Evolutionary conservation across 2,888 invertebrate species (phyloP), one percentile per base, ranked within the genome.

Genomic region (Ischnus inquisitorius): DNA sequence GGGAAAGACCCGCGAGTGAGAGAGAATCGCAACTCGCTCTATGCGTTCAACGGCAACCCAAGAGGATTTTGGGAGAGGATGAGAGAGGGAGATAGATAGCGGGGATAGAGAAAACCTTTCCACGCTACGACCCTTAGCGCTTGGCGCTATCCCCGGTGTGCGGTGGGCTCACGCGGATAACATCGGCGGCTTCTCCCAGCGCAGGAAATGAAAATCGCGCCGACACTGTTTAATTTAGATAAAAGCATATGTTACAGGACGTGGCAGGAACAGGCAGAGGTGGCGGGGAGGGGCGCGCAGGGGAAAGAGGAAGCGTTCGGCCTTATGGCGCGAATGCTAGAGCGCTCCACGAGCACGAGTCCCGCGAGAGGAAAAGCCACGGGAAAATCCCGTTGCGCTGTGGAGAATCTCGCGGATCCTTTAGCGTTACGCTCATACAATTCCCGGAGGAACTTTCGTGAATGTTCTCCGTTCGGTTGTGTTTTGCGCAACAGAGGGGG

Each of bases 141-240:
- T 90, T 89, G 87, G 88, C 89, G 90, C 91, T 80, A 74, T 84
- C 69, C 83, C 57, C 75, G 90, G 88, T 69, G 80, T 65, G 65
- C 81, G 75, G 74, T 82, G 75, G 64, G 76, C 72, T 71, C 57
- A 62, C 65, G 91, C 88, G 92, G 94, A 94, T 94, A 94, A 94
- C 93, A 94, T 94, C 94, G 93, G 91, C 91, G 91, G 91, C 91
- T 93, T 92, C 92, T 78, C 81, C 68, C 51, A 90, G 89, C 90
- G 91, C 94, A 94, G 94, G 94, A 94, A 94, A 94, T 94, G 94
- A 94, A 94, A 94, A 94, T 94, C 94, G 93, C 92, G 92, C 91
- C 92, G 91, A 92, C 93, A 93, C 94, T 94, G 94, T 94, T 94
- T 94, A 94, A 94, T 94, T 94, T 94, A 94, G 94, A 94, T 94